Evolutionary conservation across 2,888 invertebrate species (phyloP).

Genomic region (Lepas anatifera): DNA sequence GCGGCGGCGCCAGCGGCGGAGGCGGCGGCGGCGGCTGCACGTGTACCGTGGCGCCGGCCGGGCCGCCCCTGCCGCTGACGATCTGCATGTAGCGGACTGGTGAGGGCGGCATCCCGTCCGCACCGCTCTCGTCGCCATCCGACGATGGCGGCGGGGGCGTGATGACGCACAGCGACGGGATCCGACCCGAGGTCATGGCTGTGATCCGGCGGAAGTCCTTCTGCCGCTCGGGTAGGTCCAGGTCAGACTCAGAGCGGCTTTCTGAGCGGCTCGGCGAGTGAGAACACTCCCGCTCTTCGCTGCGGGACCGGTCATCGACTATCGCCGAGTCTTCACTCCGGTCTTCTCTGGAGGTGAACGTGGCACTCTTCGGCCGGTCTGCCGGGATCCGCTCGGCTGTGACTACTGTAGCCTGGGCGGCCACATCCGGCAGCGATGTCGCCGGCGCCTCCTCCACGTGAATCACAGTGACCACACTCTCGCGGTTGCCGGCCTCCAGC

Average conservation of each 20-base stretch:
- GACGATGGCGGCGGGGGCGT: slow-evolving; percentile 48
- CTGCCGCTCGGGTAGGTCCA: slow-evolving; percentile 20
- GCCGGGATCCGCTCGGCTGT: slow-evolving; percentile 41
- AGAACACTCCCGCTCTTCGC: neutral
- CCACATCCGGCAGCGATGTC: slow-evolving; percentile 35
- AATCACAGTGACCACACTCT: slow-evolving; percentile 25
- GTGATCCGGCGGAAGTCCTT: slow-evolving; percentile 63
- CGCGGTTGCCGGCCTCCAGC: slow-evolving; percentile 22
- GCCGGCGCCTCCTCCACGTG: slow-evolving; percentile 23
- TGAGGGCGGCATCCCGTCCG: neutral
- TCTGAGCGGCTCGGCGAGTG: neutral
- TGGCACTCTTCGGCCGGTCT: too few species aligned
- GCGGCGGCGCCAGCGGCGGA: neutral
- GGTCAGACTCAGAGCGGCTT: slow-evolving; percentile 31
- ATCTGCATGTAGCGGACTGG: neutral
- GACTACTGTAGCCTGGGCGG: neutral
- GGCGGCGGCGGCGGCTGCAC: neutral
- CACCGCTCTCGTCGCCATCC: slow-evolving; percentile 55
- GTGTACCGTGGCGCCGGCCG: neutral
- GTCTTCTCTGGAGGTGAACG: too few species aligned
- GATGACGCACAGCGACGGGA: slow-evolving; percentile 85
- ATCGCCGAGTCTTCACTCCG: too few species aligned
- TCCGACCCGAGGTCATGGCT: slow-evolving; percentile 70
- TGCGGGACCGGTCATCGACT: too few species aligned
- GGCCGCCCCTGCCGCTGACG: neutral